These are phyloP conservation scores for Lytechinus pictus DNA, from an alignment of 35 echinoderm and acorn worm genomes.

Conservation along the genomic window DNA sequence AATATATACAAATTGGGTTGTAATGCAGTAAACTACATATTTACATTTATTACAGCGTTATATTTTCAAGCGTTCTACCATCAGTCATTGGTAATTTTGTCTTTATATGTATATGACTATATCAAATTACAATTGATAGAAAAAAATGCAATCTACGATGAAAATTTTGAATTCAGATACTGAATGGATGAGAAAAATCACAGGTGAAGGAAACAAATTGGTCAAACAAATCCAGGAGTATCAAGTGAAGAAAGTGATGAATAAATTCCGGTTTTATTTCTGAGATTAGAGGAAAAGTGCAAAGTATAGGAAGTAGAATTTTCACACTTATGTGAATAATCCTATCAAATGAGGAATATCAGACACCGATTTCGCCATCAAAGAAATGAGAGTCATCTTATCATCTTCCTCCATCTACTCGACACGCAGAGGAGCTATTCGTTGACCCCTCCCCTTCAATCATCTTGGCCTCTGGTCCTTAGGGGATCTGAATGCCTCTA, in stretches of 20 bases:
- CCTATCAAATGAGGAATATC: background rate
- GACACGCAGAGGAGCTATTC: background rate
- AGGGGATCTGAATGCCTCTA: background rate
- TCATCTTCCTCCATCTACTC: background rate
- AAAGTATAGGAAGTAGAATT: background rate
- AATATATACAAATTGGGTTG: too few species aligned
- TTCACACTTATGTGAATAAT: background rate
- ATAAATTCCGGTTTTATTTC: background rate
- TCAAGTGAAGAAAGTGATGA: background rate
- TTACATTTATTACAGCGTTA: too few species aligned
- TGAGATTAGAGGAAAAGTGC: background rate
- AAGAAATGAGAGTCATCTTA: background rate
- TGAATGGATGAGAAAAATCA: too few species aligned
- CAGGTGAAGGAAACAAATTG: background rate
- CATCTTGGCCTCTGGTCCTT: background rate
- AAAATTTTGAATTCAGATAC: too few species aligned
- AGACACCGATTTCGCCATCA: background rate
- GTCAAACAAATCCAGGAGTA: background rate
- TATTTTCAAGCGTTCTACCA: too few species aligned
- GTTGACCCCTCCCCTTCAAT: slow-evolving; percentile 7
- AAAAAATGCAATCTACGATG: too few species aligned
- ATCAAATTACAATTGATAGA: too few species aligned
- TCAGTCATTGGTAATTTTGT: too few species aligned
- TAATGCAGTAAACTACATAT: too few species aligned
- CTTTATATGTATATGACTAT: too few species aligned